Conservation (phyloP, 2,113 vertebrate species). For the Sinocyclocheilus anshuiensis region DNA sequence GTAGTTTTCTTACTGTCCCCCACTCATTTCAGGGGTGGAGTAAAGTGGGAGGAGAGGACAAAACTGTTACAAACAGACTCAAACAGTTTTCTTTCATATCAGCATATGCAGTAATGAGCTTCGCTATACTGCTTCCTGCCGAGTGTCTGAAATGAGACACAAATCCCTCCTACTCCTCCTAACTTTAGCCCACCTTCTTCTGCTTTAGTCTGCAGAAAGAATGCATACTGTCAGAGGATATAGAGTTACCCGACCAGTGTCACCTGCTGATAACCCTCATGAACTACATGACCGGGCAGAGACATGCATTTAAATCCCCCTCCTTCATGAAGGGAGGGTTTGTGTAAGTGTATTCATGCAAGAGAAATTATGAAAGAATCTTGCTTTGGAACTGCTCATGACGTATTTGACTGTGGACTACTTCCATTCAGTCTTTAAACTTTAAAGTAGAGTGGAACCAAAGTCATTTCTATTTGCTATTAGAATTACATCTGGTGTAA, state of each 20-base stretch:
- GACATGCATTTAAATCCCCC: slow-evolving; percentile 2
- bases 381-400: neutral
- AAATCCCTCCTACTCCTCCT: neutral
- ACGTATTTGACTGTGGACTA: neutral
- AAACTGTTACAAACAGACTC: neutral
- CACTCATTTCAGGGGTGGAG: neutral
- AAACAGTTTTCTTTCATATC: neutral
- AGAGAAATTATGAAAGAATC: neutral
- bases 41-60: slow-evolving; percentile 20
- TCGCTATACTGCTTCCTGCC: neutral
- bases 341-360: neutral
- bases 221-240: slow-evolving; percentile 20
- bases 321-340: neutral
- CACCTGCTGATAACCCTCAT: slow-evolving; percentile 25
- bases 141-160: neutral
- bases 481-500: neutral
- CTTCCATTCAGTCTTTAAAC: neutral
- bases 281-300: slow-evolving; percentile 13
- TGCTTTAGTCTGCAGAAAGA: slow-evolving; percentile 39
- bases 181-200: slow-evolving; percentile 48
- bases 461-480: neutral
- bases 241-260: slow-evolving; percentile 38
- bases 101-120: neutral
- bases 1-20: neutral
- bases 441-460: neutral